These are phyloP conservation scores for Strigamia maritima DNA, from an alignment of 2,888 invertebrate species.

Conservation along the genomic window DNA sequence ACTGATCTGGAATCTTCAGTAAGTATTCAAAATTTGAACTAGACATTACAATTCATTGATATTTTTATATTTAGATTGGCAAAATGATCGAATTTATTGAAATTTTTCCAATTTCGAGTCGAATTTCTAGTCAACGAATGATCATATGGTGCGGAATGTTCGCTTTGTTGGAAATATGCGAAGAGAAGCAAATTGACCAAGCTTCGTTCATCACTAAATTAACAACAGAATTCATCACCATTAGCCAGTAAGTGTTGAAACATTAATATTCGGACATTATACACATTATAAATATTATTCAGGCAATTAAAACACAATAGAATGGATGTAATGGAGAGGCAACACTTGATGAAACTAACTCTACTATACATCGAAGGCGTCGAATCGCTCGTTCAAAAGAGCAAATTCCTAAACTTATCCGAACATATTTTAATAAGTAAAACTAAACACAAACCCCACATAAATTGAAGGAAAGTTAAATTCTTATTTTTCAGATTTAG, in stretches of 20 bases:
- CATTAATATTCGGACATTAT: neutral
- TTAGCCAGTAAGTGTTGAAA: neutral
- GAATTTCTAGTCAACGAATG: neutral
- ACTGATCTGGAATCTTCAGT: neutral
- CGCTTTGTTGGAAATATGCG: slow-evolving; percentile 1
- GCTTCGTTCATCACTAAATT: neutral
- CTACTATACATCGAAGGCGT: neutral
- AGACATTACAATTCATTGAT: neutral
- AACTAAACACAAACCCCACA: neutral
- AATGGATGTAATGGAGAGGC: neutral
- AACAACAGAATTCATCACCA: neutral
- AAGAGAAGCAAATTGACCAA: neutral
- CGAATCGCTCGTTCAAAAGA: slow-evolving; percentile 9
- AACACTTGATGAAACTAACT: neutral
- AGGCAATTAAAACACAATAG: neutral
- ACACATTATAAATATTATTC: neutral
- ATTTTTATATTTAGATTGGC: neutral
- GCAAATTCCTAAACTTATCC: neutral
- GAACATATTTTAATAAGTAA: slow-evolving; percentile 29
- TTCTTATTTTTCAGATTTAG: neutral
- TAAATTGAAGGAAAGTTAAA: neutral
- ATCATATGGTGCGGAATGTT: slow-evolving; percentile 3
- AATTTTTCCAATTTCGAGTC: neutral
- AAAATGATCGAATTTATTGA: neutral
- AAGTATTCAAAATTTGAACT: neutral